These are phyloP conservation scores for Natrix natrix DNA, from an alignment of 2,797 vertebrate species.

Conservation along the genomic window DNA sequence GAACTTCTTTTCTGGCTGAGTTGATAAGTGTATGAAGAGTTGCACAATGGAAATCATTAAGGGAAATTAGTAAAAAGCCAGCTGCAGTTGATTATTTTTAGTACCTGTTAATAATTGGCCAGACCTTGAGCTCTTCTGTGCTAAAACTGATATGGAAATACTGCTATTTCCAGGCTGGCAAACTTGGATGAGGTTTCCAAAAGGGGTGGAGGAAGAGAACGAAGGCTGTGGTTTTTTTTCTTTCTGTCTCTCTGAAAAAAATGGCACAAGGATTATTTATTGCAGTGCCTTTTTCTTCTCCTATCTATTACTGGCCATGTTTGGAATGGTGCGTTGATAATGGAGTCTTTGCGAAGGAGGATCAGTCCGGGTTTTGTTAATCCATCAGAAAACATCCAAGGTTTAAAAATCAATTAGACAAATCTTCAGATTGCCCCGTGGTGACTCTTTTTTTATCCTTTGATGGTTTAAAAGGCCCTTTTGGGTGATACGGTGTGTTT, in stretches of 20 bases:
- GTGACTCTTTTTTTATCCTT: neutral
- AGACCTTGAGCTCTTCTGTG: constrained; percentile 16
- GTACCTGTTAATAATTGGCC: constrained; percentile 30
- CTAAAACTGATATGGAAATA: constrained; percentile 4
- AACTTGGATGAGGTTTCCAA: neutral
- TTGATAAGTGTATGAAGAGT: constrained; percentile 19
- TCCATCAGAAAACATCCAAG: neutral
- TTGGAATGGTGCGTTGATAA: neutral
- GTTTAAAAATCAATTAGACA: neutral
- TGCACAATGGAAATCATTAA: neutral
- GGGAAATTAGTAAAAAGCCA: constrained; percentile 18
- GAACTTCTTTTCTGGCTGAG: neutral
- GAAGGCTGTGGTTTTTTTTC: neutral
- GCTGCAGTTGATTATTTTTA: constrained; percentile 21
- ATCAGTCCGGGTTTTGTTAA: neutral
- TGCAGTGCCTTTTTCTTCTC: neutral
- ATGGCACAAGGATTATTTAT: neutral
- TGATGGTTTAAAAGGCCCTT: neutral
- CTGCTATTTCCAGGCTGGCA: constrained; percentile 5
- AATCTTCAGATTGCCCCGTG: neutral
- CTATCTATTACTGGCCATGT: neutral
- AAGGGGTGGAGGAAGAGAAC: neutral
- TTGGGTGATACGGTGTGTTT: neutral
- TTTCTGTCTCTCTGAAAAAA: neutral
- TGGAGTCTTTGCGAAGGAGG: neutral